Evolutionary conservation across 2,888 invertebrate genomes (phyloP).

Genomic region (Teleiodes luculella): DNA sequence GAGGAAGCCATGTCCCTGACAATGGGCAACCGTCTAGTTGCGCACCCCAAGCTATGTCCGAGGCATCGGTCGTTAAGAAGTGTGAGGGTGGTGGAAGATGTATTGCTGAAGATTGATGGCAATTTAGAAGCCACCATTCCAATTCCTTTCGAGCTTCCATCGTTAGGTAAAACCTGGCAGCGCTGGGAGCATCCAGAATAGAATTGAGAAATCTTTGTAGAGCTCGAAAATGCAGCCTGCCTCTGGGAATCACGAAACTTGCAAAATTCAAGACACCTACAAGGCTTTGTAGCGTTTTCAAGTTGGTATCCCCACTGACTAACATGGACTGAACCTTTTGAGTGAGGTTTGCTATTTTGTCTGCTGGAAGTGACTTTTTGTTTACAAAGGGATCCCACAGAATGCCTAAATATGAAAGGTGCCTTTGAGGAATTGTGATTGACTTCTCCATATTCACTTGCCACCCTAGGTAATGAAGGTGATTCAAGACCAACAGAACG

Average conservation of each 20-base stretch:
- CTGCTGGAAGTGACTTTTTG: conserved; percentile 14
- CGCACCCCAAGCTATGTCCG: conserved; percentile 22
- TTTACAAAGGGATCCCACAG: conserved; percentile 20
- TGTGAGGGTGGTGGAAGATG: conserved; percentile 17
- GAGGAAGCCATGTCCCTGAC: neutral
- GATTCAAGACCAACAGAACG: neutral
- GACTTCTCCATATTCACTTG: conserved; percentile 19
- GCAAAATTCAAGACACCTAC: conserved; percentile 20
- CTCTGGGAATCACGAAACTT: conserved; percentile 17
- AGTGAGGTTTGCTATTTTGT: neutral
- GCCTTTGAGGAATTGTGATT: conserved; percentile 12
- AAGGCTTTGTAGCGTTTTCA: conserved; percentile 12
- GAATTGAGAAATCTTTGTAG: neutral
- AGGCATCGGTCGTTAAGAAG: conserved; percentile 25
- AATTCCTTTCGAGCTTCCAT: neutral
- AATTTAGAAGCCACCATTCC: conserved; percentile 18
- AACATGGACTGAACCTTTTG: neutral
- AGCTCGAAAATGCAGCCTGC: conserved; percentile 16
- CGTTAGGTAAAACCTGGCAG: neutral
- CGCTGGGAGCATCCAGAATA: neutral
- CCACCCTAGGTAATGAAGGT: conserved; percentile 18
- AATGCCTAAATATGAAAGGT: conserved; percentile 20
- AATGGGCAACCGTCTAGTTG: conserved; percentile 10
- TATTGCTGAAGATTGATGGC: conserved; percentile 2
- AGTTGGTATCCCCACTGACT: neutral